Evolutionary conservation across 2,888 invertebrate genomes (phyloP), one percentile per base, ranked within the genome.

Genomic region (Anorthoa munda): DNA sequence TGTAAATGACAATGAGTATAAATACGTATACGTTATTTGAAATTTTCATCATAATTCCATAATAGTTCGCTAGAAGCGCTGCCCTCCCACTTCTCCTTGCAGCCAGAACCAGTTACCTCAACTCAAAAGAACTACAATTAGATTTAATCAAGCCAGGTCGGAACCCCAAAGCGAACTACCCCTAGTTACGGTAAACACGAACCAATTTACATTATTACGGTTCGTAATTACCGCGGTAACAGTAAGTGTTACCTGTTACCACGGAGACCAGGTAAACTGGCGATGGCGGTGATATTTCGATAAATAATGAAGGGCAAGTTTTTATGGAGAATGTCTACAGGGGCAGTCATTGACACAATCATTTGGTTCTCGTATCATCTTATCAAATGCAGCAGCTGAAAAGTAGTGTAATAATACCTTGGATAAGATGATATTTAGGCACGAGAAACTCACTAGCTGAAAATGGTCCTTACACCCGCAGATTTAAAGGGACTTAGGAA

Each of bases 141-240:
- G 72, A 84, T 84, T 82, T 75, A 75, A 85, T 71, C 75, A 64
- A 66, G 64, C n/a, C 66, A 74, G 71, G 23, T 74, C 61, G 74
- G 86, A 87, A 87, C 86, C 87, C 86, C 63, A 77, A 73, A 72
- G 68, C 72, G 45, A 86, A 81, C 84, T 77, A 84, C 86, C 86
- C 86, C 84, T 86, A 79, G 79, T 87, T 83, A 86, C 82, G 58
- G 82, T 75, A 82, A 82, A 84, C 87, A 87, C 86, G 86, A 86
- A 86, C 81, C 86, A 86, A 87, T 86, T 87, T 86, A 84, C 86
- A 87, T 87, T 84, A 86, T 87, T 84, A 79, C 79, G 68, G 84
- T 77, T 50, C 70, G 86, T 86, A 86, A 84, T 87, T 87, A 79
- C 82, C 70, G 82, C 75, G 75, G 87, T 79, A 85, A 81, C 72